Evolutionary conservation across 2,113 vertebrate species (phyloP).

Genomic region (Mesoclemmys tuberculata): DNA sequence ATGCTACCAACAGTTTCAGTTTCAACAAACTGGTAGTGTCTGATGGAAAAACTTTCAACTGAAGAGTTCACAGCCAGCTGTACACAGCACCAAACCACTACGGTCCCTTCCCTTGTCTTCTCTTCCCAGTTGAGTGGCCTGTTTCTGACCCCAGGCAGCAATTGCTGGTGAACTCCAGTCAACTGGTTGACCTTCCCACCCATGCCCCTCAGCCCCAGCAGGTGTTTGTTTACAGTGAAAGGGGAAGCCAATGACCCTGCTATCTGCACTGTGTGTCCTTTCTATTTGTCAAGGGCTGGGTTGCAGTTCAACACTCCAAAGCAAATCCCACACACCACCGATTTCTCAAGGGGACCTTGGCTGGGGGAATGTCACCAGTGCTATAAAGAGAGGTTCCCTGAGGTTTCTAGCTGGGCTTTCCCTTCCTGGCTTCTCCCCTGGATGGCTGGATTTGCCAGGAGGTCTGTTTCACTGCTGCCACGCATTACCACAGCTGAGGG

Average conservation of each 20-base stretch:
- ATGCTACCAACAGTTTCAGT: too few relatives aligned
- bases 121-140: not conserved
- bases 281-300: constrained; percentile 1
- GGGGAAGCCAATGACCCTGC: not conserved
- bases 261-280: not conserved
- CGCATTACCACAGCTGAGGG: not conserved
- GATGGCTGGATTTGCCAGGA: not conserved
- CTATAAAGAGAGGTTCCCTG: not conserved
- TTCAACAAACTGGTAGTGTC: not conserved
- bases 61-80: not conserved
- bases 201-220: not conserved
- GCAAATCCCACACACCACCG: not conserved
- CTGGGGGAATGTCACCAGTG: not conserved
- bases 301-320: not conserved
- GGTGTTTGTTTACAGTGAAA: not conserved
- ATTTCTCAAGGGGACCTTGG: not conserved
- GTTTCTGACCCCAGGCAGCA: not conserved
- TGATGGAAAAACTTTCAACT: not conserved
- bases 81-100: not conserved
- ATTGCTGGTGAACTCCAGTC: not conserved
- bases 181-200: not conserved
- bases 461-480: not conserved
- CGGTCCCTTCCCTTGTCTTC: not conserved
- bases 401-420: not conserved
- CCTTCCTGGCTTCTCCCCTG: not conserved